Evolutionary conservation across 2,113 vertebrate genomes (phyloP).

Genomic region (Lasiurus cinereus): DNA sequence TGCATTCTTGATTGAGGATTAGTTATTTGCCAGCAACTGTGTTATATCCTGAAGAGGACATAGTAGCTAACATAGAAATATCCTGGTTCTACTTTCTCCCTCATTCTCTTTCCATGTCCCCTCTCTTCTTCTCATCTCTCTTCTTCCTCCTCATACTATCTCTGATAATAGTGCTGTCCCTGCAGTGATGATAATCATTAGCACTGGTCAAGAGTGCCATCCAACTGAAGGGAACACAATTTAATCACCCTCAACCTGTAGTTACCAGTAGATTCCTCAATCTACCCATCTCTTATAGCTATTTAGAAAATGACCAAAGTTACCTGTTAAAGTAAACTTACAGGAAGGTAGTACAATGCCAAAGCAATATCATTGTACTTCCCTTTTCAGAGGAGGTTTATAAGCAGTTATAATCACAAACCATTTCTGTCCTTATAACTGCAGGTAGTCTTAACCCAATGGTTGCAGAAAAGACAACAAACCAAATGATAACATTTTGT

Average conservation of each 20-base stretch:
- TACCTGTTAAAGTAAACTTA: conserved; percentile 40
- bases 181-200: conserved; percentile 62
- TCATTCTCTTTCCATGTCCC: background rate
- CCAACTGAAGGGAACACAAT: conserved; percentile 22
- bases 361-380: background rate
- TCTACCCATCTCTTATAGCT: conserved; percentile 50
- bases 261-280: background rate
- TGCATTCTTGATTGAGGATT: background rate
- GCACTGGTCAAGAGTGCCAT: background rate
- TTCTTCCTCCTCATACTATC: background rate
- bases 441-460: background rate
- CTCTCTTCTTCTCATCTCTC: background rate
- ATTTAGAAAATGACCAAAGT: conserved; percentile 71
- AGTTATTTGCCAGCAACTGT: background rate
- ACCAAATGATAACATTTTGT: background rate
- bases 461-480: background rate
- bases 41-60: background rate
- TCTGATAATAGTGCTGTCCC: background rate
- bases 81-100: background rate
- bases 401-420: conserved; percentile 36
- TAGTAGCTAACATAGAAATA: background rate
- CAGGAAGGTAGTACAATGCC: conserved; percentile 22
- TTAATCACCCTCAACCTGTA: conserved; percentile 74
- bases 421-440: background rate
- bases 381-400: conserved; percentile 48